Evolutionary conservation across 2,113 vertebrate genomes (phyloP).

Genomic region (Pelobates fuscus): DNA sequence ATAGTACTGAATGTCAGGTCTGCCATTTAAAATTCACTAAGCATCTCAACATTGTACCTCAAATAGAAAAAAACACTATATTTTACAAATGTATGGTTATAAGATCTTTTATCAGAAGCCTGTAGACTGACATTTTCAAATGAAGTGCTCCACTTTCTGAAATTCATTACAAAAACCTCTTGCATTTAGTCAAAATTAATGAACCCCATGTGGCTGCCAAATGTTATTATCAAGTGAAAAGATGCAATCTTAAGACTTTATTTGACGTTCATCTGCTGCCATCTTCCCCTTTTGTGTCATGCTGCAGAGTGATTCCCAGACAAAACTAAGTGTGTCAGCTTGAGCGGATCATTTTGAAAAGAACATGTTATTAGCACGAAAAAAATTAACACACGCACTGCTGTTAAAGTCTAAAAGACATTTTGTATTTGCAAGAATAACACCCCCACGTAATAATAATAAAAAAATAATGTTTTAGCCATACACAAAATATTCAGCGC

Average conservation of each 20-base stretch:
- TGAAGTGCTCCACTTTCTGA: conserved; percentile 58
- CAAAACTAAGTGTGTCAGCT: conserved; percentile 53
- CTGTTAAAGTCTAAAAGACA: conserved; percentile 16
- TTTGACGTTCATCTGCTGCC: conserved; percentile 61
- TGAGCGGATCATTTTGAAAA: conserved; percentile 47
- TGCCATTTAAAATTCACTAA: conserved; percentile 70
- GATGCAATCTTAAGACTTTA: conserved; percentile 61
- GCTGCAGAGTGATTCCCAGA: conserved; percentile 40
- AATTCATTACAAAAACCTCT: conserved; percentile 62
- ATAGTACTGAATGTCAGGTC: conserved; percentile 64
- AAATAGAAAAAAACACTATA: conserved; percentile 65
- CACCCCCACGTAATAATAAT: no score
- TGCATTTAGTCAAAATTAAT: conserved; percentile 69
- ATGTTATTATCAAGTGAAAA: conserved; percentile 61
- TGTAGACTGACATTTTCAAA: conserved; percentile 61
- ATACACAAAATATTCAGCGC: no score
- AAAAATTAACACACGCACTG: conserved; percentile 40
- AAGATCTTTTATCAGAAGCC: conserved; percentile 69
- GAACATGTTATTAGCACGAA: conserved; percentile 46
- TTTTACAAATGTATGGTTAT: conserved; percentile 71
- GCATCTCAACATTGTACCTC: conserved; percentile 58
- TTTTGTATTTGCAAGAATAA: no score
- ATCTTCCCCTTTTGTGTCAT: conserved; percentile 61
- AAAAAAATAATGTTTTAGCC: no score
- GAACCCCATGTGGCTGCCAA: conserved; percentile 54